Percentiles rank a stretch among this genome's conserved stretches.
Conservation (phyloP, 2,113 vertebrate genomes). For the Galbula dea region DNA sequence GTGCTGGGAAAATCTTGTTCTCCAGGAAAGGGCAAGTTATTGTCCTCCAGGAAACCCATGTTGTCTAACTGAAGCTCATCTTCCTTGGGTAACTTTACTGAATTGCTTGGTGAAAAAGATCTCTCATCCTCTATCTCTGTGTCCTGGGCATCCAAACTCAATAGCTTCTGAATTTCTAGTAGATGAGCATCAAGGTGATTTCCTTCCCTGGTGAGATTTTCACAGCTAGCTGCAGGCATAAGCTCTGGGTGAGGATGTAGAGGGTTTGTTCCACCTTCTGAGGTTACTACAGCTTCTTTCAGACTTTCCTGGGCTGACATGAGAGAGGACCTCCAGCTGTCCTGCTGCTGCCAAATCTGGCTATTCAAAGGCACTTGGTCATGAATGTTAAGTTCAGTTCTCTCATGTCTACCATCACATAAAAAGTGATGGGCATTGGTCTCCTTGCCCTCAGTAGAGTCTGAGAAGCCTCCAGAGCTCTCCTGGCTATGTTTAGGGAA, state of each 20-base stretch:
- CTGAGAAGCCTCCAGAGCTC: not conserved
- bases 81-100: not conserved
- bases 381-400: not conserved
- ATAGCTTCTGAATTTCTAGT: not conserved
- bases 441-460: not conserved
- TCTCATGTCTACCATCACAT: rapidly evolving
- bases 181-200: not conserved
- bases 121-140: not conserved
- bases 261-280: not conserved
- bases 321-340: not conserved
- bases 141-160: not conserved
- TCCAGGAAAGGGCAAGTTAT: not conserved
- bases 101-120: not conserved
- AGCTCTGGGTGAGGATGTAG: not conserved
- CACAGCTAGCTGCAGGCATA: not conserved
- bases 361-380: not conserved
- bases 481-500: not conserved
- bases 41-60: not conserved
- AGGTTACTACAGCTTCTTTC: not conserved
- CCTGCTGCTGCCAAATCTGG: not conserved
- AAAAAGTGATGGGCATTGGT: rapidly evolving
- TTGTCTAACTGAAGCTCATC: not conserved
- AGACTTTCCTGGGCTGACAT: not conserved
- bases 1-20: not conserved
- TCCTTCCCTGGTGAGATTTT: not conserved